phyloP scores from a whole-genome alignment of 2,113 vertebrate species.

The Engraulis encrasicolus region DNA sequence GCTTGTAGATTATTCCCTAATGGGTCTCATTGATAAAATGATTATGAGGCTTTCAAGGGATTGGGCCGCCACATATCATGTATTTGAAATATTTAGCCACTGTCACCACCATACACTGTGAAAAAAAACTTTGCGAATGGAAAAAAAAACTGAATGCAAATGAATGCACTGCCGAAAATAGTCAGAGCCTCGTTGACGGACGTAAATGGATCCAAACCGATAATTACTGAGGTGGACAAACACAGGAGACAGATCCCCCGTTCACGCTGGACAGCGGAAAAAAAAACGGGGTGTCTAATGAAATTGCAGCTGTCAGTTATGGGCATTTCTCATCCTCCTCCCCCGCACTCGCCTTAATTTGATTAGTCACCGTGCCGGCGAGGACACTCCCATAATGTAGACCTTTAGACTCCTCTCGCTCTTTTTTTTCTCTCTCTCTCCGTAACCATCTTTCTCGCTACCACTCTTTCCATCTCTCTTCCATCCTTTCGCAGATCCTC shows the following conservation, averaged over 20 bases:
- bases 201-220: constrained; percentile 3
- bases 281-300: constrained; percentile 55
- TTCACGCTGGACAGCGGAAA: constrained; percentile 43
- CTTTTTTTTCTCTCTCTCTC: no score
- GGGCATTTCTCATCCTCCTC: constrained; percentile 48
- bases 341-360: constrained; percentile 52
- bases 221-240: constrained; percentile 52
- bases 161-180: background rate
- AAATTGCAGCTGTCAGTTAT: constrained; percentile 55
- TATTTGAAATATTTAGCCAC: constrained; percentile 14
- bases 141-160: background rate
- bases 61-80: background rate
- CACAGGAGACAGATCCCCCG: constrained; percentile 39
- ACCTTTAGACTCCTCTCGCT: background rate
- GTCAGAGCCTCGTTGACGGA: background rate
- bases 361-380: constrained; percentile 50
- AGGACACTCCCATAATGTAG: background rate
- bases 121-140: no score
- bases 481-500: no score
- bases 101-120: background rate
- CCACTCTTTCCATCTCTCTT: no score
- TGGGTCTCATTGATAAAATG: constrained; percentile 13
- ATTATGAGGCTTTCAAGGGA: constrained; percentile 10
- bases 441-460: no score
- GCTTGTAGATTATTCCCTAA: background rate